A percentile compares a stretch with the other conserved stretches of the same genome.
phyloP scores from a whole-genome alignment of 2,113 vertebrate species.

The Balaeniceps rex region DNA sequence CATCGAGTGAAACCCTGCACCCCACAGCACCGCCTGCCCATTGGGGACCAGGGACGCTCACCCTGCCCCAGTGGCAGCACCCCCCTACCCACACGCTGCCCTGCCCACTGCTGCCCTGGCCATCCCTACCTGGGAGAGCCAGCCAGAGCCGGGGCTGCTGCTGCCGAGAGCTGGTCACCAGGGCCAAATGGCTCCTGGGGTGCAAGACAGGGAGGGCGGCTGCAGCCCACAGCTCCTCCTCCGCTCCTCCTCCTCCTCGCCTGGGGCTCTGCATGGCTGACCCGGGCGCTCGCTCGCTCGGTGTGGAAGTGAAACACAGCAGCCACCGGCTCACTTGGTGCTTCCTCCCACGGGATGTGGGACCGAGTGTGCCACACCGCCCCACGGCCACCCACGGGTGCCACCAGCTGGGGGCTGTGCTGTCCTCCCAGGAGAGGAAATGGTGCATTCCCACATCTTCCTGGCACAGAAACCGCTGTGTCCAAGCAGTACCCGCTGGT shows the following conservation, averaged over 20 bases:
- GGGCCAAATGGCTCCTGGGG: constrained; percentile 52
- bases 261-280: constrained; percentile 19
- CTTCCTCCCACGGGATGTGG: not conserved
- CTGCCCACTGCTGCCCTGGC: not conserved
- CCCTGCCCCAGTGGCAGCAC: not conserved
- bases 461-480: not conserved
- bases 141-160: not conserved
- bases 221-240: constrained; percentile 51
- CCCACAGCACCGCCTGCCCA: not conserved
- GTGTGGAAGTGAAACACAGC: constrained; percentile 18
- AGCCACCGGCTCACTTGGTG: not conserved
- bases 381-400: not conserved
- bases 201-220: not conserved
- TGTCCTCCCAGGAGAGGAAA: not conserved
- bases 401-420: not conserved
- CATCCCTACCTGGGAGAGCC: constrained; percentile 10
- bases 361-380: not conserved
- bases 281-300: not conserved
- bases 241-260: constrained; percentile 13
- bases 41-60: not conserved
- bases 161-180: not conserved
- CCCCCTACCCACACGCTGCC: not conserved
- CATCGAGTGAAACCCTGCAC: fast-evolving
- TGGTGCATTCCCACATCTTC: not conserved
- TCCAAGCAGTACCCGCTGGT: not conserved